Evolutionary conservation across 2,113 vertebrate species (phyloP).

Genomic region (Egretta garzetta): DNA sequence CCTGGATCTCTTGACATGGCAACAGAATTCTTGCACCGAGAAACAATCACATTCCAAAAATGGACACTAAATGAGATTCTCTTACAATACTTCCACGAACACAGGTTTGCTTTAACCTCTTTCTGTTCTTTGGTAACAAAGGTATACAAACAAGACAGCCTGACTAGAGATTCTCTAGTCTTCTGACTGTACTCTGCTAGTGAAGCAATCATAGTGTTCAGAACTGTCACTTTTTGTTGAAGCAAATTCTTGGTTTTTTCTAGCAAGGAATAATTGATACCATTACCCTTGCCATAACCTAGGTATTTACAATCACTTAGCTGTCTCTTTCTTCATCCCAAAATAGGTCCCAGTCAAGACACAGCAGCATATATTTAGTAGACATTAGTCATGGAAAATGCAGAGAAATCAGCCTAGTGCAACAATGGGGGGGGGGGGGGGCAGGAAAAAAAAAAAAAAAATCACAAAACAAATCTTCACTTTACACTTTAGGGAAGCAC

Average conservation of each 20-base stretch:
- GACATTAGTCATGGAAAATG: conserved; percentile 33
- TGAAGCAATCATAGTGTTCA: neutral
- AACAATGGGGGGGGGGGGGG: neutral
- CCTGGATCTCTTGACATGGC: neutral
- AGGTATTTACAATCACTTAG: neutral
- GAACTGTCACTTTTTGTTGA: neutral
- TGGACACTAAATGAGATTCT: neutral
- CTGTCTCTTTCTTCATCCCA: neutral
- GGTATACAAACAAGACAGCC: neutral
- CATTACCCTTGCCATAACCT: neutral
- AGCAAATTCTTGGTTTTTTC: neutral
- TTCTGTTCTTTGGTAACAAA: neutral
- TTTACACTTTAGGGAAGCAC: neutral
- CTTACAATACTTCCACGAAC: neutral
- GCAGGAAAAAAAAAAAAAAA: neutral
- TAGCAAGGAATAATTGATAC: neutral
- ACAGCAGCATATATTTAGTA: neutral
- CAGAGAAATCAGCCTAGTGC: neutral
- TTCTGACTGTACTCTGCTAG: neutral
- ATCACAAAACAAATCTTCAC: neutral
- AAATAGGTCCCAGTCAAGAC: neutral
- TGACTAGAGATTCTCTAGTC: neutral
- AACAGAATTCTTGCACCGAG: neutral
- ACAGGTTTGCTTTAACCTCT: neutral
- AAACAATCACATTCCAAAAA: neutral